Conservation (phyloP, 2,888 invertebrate genomes). For the Poecilus cupreus region DNA sequence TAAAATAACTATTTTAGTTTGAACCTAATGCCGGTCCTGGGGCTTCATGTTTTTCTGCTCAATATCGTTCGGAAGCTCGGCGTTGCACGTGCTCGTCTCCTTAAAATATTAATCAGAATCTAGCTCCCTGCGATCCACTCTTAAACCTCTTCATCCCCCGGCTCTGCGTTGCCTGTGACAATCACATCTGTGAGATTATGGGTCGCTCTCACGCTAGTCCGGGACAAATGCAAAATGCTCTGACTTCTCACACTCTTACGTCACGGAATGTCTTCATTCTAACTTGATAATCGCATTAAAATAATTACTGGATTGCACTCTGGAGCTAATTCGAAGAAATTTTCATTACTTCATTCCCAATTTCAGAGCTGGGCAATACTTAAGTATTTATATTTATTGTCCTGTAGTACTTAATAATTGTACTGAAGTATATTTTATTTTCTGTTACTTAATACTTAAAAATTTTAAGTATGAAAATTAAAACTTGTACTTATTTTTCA, state of each 20-base stretch:
- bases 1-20: too few species aligned
- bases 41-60: conserved; percentile 40
- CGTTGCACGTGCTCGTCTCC: conserved; percentile 25
- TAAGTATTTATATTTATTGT: too few species aligned
- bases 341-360: background rate
- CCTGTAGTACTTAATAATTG: too few species aligned
- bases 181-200: conserved; percentile 37
- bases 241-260: background rate
- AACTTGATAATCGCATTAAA: background rate
- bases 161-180: background rate
- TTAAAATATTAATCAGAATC: conserved; percentile 52
- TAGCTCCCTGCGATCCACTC: background rate
- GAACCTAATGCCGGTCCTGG: background rate
- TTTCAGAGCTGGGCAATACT: too few species aligned
- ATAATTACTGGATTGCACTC: background rate
- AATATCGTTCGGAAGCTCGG: background rate
- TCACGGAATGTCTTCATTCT: background rate
- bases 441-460: too few species aligned
- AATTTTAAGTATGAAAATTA: too few species aligned
- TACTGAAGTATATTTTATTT: too few species aligned
- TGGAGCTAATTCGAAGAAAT: background rate
- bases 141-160: background rate
- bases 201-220: background rate
- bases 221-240: background rate
- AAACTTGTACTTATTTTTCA: too few species aligned